Evolutionary conservation across 2,113 vertebrate genomes (phyloP).

Genomic region (Nothobranchius kuhntae): DNA sequence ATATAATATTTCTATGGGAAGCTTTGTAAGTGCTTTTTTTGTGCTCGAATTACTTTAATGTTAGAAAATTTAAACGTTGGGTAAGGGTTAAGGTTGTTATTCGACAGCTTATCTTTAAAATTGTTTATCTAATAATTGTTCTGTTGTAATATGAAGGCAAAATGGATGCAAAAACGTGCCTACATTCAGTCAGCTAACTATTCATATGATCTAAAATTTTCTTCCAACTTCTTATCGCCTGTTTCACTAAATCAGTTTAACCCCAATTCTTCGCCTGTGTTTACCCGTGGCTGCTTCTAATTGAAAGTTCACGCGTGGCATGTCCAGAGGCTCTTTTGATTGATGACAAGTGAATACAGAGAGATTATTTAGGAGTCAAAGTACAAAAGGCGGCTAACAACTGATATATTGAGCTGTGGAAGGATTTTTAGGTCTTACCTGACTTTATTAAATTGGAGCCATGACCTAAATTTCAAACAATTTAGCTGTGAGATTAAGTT

Average conservation of each 20-base stretch:
- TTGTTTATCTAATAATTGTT: background rate
- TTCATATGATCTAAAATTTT: constrained; percentile 1
- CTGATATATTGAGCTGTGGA: constrained; percentile 22
- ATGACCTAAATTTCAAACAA: constrained; percentile 71
- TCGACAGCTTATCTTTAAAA: background rate
- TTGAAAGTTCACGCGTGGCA: constrained; percentile 40
- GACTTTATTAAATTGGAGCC: constrained; percentile 62
- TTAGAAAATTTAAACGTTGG: no score
- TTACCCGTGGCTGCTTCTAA: constrained; percentile 39
- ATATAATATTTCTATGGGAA: no score
- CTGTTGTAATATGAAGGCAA: background rate
- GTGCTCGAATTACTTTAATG: no score
- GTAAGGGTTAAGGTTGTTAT: no score
- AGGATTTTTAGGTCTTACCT: constrained; percentile 26
- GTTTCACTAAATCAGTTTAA: constrained; percentile 34
- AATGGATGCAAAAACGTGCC: background rate
- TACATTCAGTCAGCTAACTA: background rate
- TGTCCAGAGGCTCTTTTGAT: constrained; percentile 30
- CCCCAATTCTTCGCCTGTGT: constrained; percentile 37
- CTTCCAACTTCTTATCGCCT: constrained; percentile 13
- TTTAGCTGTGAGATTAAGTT: constrained; percentile 72
- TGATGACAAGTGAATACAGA: constrained; percentile 36
- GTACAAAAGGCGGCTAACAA: constrained; percentile 17
- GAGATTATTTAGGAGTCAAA: constrained; percentile 30
- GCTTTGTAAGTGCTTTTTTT: no score